phyloP scores from a whole-genome alignment of 1,140 invertebrate species.

The Drosophila bocqueti region DNA sequence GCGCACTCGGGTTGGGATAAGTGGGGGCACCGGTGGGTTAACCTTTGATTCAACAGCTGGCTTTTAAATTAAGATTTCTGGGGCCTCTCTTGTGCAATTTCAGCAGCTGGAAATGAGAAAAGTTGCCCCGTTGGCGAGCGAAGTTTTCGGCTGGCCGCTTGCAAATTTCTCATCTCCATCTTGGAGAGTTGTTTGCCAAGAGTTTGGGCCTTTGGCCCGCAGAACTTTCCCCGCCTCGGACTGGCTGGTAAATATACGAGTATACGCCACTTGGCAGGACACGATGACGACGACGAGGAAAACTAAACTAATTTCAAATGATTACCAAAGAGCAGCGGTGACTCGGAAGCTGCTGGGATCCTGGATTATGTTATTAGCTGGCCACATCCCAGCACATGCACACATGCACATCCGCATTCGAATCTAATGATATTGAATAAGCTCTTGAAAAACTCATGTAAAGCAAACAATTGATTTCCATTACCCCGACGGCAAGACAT shows the following conservation, averaged over 20 bases:
- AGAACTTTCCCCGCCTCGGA: slow-evolving; percentile 26
- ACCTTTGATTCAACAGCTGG: slow-evolving; percentile 83
- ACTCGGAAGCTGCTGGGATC: slow-evolving; percentile 5
- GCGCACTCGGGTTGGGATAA: slow-evolving; percentile 9
- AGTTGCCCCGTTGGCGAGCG: slow-evolving; percentile 46
- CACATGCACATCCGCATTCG: slow-evolving; percentile 40
- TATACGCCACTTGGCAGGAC: not conserved
- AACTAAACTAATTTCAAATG: slow-evolving; percentile 47
- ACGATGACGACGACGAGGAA: not conserved
- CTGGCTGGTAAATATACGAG: slow-evolving; percentile 40
- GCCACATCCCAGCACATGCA: slow-evolving; percentile 7
- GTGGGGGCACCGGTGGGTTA: slow-evolving; percentile 63
- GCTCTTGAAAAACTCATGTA: slow-evolving; percentile 81
- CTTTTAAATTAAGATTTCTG: slow-evolving; percentile 81
- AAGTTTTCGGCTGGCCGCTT: slow-evolving; percentile 43
- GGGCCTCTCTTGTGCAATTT: slow-evolving; percentile 43
- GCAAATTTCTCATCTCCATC: slow-evolving; percentile 43
- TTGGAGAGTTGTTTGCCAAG: slow-evolving; percentile 55
- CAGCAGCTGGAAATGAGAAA: slow-evolving; percentile 55
- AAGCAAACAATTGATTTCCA: slow-evolving; percentile 83
- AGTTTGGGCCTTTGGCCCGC: slow-evolving; percentile 41
- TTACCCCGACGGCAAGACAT: slow-evolving; percentile 56
- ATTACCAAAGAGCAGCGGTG: slow-evolving; percentile 23
- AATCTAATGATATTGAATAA: slow-evolving; percentile 82
- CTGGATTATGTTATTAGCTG: slow-evolving; percentile 41